Percentiles rank a stretch among this genome's conserved stretches.
Evolutionary conservation across 2,888 invertebrate genomes (phyloP).

Genomic region (Platypus cylindrus): DNA sequence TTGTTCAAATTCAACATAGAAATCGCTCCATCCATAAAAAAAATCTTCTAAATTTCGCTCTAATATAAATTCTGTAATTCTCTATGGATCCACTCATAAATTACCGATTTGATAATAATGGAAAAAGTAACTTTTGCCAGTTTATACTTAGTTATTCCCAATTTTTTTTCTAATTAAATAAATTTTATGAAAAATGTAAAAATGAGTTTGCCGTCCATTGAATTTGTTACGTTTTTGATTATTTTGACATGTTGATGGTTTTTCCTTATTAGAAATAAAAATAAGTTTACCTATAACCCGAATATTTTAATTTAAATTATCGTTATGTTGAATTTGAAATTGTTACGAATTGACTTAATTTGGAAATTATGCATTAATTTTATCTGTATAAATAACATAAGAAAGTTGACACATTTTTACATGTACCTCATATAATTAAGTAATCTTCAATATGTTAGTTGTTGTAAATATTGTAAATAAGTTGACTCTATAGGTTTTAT

Average conservation of each 20-base stretch:
- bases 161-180: background rate
- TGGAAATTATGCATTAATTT: too few species aligned
- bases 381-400: slow-evolving; percentile 9
- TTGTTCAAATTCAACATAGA: too few species aligned
- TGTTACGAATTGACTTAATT: slow-evolving; percentile 5
- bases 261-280: too few species aligned
- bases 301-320: slow-evolving; percentile 5
- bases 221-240: background rate
- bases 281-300: slow-evolving; percentile 1
- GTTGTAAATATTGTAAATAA: slow-evolving; percentile 10
- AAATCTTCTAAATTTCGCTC: too few species aligned
- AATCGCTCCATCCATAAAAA: too few species aligned
- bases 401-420: slow-evolving; percentile 8
- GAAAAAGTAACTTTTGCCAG: too few species aligned
- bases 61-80: too few species aligned
- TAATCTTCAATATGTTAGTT: slow-evolving; percentile 1
- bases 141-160: background rate
- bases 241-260: too few species aligned
- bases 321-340: slow-evolving; percentile 5
- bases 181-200: background rate
- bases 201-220: background rate
- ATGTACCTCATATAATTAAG: slow-evolving; percentile 11
- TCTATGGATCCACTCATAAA: too few species aligned
- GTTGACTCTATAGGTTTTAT: background rate
- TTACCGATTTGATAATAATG: too few species aligned